A percentile compares a stretch with the other conserved stretches of the same genome.
Evolutionary conservation across 2,797 vertebrate genomes (phyloP).

Genomic region (Poecile montanus): DNA sequence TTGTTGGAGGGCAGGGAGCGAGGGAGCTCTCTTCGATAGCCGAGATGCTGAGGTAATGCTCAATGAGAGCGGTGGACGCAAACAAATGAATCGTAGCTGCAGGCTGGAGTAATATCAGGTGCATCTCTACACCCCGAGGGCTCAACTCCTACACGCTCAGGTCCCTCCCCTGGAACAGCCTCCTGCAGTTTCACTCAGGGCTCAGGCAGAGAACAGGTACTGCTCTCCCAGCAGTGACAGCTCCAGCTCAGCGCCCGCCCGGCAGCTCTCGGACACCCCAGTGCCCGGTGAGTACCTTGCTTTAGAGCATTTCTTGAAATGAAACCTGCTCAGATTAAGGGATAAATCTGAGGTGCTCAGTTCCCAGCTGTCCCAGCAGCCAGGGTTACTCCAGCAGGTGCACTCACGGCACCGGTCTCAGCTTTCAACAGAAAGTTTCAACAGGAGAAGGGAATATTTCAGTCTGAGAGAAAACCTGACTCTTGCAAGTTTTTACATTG

Average conservation of each 20-base stretch:
- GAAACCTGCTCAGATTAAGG: neutral
- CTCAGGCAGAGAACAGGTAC: slow-evolving; percentile 79
- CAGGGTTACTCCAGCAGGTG: slow-evolving; percentile 66
- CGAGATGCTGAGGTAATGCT: slow-evolving; percentile 62
- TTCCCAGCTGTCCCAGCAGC: neutral
- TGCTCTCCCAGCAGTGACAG: slow-evolving; percentile 73
- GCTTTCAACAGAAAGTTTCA: slow-evolving; percentile 8
- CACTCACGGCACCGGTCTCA: neutral
- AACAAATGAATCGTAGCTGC: slow-evolving; percentile 91
- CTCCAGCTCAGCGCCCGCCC: slow-evolving; percentile 36
- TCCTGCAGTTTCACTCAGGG: slow-evolving; percentile 83
- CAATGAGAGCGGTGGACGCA: slow-evolving; percentile 73
- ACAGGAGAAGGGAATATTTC: neutral
- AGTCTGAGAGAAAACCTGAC: neutral
- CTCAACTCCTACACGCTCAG: slow-evolving; percentile 89
- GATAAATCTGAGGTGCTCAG: neutral
- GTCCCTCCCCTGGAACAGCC: slow-evolving; percentile 89
- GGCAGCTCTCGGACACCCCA: slow-evolving; percentile 11
- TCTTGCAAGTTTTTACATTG: neutral
- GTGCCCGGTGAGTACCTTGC: slow-evolving; percentile 72
- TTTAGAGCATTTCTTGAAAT: neutral
- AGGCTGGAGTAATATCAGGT: slow-evolving; percentile 95
- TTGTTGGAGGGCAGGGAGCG: slow-evolving; percentile 60
- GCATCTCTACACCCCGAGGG: slow-evolving; percentile 95
- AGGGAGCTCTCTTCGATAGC: slow-evolving; percentile 40